A percentile compares a stretch with the other conserved stretches of the same genome.
phyloP scores from a whole-genome alignment of 2,797 vertebrate species.

The Crenichthys baileyi region DNA sequence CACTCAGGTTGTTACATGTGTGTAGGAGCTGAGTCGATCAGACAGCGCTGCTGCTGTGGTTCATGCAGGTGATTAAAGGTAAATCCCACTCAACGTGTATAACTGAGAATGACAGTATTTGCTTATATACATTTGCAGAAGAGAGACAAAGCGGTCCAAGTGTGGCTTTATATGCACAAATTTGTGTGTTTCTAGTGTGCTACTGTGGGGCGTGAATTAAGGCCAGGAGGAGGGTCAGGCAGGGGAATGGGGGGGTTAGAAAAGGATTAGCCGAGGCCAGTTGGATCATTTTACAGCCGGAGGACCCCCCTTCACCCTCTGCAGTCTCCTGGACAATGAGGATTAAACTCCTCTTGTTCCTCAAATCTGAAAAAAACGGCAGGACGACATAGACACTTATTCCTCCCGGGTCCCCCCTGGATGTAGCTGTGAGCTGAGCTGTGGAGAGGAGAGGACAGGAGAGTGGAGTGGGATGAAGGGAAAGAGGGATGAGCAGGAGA shows the following conservation, averaged over 20 bases:
- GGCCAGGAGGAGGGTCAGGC: conserved; percentile 67
- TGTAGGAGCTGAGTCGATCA: not conserved
- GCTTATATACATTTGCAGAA: conserved; percentile 1
- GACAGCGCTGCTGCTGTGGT: conserved; percentile 36
- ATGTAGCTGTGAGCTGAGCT: conserved; percentile 71
- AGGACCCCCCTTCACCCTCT: conserved; percentile 76
- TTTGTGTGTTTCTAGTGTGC: conserved; percentile 50
- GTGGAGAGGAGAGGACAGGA: conserved; percentile 4
- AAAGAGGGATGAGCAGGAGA: conserved; percentile 33
- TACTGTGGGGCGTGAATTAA: conserved; percentile 59
- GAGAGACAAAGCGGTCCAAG: not conserved
- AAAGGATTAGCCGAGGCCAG: conserved; percentile 94
- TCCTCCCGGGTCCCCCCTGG: conserved; percentile 75
- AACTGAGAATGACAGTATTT: conserved; percentile 37
- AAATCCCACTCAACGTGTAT: conserved; percentile 64
- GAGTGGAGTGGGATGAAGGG: conserved; percentile 43
- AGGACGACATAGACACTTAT: conserved; percentile 82
- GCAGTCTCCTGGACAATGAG: conserved; percentile 84
- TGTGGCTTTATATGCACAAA: not conserved
- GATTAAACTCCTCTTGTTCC: conserved; percentile 88
- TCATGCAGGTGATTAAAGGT: conserved; percentile 65
- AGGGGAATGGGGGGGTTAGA: conserved; percentile 85
- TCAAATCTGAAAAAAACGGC: conserved; percentile 80
- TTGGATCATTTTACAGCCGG: conserved; percentile 96
- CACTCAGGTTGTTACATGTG: not conserved